Conservation (phyloP, 1,140 invertebrate genomes). For the Microplitis mediator region DNA sequence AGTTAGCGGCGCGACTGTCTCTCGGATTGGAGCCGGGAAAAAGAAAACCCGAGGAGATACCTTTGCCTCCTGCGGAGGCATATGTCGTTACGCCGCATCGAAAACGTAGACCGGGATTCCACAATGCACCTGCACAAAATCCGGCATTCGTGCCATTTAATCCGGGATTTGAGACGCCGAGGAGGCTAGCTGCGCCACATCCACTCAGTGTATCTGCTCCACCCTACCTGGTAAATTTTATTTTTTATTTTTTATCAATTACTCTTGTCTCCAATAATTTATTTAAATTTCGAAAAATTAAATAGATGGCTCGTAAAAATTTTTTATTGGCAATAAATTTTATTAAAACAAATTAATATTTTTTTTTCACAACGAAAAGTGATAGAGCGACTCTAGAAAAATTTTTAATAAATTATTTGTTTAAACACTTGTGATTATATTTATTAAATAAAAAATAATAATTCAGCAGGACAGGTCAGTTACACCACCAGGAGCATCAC, state of each 20-base stretch:
- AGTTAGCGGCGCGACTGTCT: conserved; percentile 53
- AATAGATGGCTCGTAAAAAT: too few species aligned
- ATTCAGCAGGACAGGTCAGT: conserved; percentile 59
- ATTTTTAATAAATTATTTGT: not conserved
- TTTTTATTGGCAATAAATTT: too few species aligned
- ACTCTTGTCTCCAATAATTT: not conserved
- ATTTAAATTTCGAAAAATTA: too few species aligned
- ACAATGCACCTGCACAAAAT: conserved; percentile 83
- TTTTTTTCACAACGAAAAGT: too few species aligned
- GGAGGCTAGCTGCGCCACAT: conserved; percentile 65
- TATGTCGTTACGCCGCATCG: conserved; percentile 84
- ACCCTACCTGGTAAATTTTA: conserved; percentile 66
- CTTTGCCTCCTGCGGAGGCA: conserved; percentile 60
- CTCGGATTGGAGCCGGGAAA: conserved; percentile 56
- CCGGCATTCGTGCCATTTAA: conserved; percentile 81
- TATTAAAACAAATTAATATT: too few species aligned
- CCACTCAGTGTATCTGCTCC: conserved; percentile 73
- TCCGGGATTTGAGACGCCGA: conserved; percentile 59
- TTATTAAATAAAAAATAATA: not conserved
- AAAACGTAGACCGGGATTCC: conserved; percentile 81
- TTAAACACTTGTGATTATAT: too few species aligned
- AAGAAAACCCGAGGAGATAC: conserved; percentile 58
- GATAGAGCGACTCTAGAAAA: too few species aligned
- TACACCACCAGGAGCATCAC: conserved; percentile 66
- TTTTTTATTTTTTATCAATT: conserved; percentile 18